Percentiles rank a stretch among this genome's conserved stretches.
Conservation (phyloP, 2,888 invertebrate species). For the Hanleya hanleyi region DNA sequence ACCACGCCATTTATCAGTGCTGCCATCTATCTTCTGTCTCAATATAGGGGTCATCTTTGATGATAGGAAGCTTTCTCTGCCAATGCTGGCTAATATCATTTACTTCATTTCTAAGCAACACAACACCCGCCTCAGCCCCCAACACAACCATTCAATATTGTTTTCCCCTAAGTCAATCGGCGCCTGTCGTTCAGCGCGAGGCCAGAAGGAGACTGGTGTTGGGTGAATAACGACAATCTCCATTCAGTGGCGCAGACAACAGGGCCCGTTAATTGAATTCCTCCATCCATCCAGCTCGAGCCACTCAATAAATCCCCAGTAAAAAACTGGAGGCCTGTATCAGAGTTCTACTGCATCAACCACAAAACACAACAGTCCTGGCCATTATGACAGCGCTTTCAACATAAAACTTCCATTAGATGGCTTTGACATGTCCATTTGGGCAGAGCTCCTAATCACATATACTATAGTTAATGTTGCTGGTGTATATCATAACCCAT, state of each 20-base stretch:
- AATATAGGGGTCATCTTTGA: not conserved
- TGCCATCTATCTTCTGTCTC: conserved; percentile 5
- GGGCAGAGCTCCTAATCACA: not conserved
- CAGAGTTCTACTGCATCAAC: not conserved
- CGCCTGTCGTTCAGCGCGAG: no score
- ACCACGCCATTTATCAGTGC: not conserved
- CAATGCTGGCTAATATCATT: not conserved
- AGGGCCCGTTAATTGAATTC: conserved; percentile 6
- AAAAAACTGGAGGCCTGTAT: not conserved
- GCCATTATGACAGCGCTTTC: not conserved
- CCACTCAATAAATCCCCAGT: not conserved
- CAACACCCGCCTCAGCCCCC: not conserved
- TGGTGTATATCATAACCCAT: not conserved
- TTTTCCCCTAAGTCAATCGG: not conserved
- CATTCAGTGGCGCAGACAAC: not conserved
- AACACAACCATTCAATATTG: not conserved
- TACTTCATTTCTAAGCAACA: conserved; percentile 8
- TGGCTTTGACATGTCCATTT: not conserved
- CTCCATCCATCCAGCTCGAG: not conserved
- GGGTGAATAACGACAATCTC: not conserved
- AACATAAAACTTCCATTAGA: not conserved
- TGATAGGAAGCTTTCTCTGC: conserved; percentile 7
- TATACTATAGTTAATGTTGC: not conserved
- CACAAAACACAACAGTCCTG: not conserved
- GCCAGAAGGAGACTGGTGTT: not conserved